phyloP scores from a whole-genome alignment of 64 coral and sea anemone species.

The Dendrophyllia cribrosa region DNA sequence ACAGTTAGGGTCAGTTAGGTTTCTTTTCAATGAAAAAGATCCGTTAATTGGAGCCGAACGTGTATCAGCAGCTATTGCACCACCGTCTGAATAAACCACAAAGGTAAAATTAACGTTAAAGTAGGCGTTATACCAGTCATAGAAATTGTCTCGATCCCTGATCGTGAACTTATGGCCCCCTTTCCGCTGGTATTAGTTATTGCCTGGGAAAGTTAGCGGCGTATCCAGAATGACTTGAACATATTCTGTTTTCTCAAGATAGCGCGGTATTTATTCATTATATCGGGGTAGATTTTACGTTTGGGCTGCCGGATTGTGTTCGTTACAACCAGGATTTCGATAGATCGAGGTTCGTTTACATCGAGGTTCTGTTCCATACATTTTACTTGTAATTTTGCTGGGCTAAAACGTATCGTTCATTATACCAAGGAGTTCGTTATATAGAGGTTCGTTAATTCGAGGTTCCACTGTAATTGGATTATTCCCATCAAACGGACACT shows the following conservation, averaged over 20 bases:
- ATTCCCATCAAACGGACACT: too few species aligned
- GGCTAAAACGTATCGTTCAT: too few species aligned
- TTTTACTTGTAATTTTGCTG: too few species aligned
- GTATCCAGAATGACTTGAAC: not conserved
- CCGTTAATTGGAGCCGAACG: not conserved
- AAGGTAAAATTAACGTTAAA: constrained; percentile 6
- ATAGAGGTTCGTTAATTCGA: too few species aligned
- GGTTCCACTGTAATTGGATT: too few species aligned
- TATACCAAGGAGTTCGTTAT: too few species aligned
- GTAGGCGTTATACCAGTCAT: not conserved
- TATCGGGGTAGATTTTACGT: too few species aligned
- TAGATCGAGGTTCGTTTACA: too few species aligned
- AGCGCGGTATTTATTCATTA: not conserved
- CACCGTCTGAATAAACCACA: not conserved
- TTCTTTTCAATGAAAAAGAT: constrained; percentile 1
- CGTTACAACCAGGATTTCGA: too few species aligned
- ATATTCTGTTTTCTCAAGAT: not conserved
- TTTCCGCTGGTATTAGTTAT: not conserved
- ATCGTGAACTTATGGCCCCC: not conserved
- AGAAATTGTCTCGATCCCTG: not conserved
- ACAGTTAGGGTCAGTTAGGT: not conserved
- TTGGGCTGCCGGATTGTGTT: too few species aligned
- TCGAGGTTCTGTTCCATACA: too few species aligned
- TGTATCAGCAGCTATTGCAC: not conserved
- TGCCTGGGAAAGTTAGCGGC: not conserved